phyloP scores from a whole-genome alignment of 2,888 invertebrate species.

The Caradrina kadenii region DNA sequence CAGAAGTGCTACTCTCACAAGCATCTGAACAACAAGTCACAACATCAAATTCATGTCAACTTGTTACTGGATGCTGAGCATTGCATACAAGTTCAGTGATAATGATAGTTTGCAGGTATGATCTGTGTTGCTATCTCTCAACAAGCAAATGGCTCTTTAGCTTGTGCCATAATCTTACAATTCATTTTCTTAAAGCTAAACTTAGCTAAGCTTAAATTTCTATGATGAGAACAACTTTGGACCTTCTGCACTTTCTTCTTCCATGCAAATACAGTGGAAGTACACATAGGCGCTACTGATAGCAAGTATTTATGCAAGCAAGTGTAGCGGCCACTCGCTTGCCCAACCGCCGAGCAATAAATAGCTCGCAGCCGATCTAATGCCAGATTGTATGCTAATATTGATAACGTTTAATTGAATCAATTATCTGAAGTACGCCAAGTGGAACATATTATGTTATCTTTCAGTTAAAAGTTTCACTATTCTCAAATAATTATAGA shows the following conservation, averaged over 20 bases:
- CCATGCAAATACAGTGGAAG: neutral
- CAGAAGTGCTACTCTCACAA: conserved; percentile 5
- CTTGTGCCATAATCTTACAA: too few relatives aligned
- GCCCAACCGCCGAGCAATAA: conserved; percentile 29
- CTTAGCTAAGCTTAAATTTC: neutral
- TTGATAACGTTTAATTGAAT: conserved; percentile 57
- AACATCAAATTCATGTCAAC: neutral
- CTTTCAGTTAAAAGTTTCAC: conserved; percentile 40
- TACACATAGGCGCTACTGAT: conserved; percentile 51
- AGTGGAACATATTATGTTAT: conserved; percentile 46
- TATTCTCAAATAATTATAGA: conserved; percentile 9
- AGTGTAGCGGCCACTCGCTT: conserved; percentile 40
- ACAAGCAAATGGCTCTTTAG: neutral
- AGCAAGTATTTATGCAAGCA: conserved; percentile 39
- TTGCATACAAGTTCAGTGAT: too few relatives aligned
- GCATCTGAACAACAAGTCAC: neutral
- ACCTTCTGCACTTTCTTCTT: conserved; percentile 8
- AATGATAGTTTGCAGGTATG: too few relatives aligned
- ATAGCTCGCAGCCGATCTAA: conserved; percentile 34
- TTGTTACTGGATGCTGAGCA: neutral
- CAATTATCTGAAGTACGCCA: conserved; percentile 41
- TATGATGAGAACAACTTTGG: neutral
- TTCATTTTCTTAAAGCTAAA: too few relatives aligned
- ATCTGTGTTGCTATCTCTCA: neutral
- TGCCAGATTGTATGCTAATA: conserved; percentile 48